These are phyloP conservation scores for Pecten maximus DNA, from an alignment of 2,888 invertebrate genomes.

Conservation along the genomic window DNA sequence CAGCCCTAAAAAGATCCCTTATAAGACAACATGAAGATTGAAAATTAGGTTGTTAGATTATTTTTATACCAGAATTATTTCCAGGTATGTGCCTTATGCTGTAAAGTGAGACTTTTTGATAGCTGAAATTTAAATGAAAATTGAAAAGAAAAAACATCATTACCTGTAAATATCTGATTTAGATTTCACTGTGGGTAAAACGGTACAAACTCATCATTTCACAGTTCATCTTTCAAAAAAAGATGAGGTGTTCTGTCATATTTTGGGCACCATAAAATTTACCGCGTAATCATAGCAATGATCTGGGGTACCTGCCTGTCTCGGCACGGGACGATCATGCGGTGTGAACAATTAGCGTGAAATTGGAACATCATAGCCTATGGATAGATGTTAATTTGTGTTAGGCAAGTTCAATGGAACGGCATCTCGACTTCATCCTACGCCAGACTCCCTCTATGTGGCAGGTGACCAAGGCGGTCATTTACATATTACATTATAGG, in stretches of 20 bases:
- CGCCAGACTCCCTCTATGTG: neutral
- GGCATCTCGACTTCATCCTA: neutral
- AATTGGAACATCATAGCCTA: slow-evolving; percentile 14
- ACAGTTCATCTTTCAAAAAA: neutral
- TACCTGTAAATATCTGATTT: neutral
- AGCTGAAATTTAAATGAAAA: too few relatives aligned
- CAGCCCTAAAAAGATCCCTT: too few relatives aligned
- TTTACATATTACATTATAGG: neutral
- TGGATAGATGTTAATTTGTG: neutral
- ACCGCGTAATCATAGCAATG: neutral
- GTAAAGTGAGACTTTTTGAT: too few relatives aligned
- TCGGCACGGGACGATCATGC: neutral
- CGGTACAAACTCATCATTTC: neutral
- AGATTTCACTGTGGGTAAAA: neutral
- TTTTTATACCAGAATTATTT: too few relatives aligned
- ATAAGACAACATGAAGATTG: too few relatives aligned
- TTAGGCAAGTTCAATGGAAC: neutral
- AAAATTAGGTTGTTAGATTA: too few relatives aligned
- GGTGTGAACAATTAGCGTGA: slow-evolving; percentile 19
- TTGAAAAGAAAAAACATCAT: neutral
- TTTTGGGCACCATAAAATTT: neutral
- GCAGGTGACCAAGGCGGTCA: neutral
- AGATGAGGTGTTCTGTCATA: neutral
- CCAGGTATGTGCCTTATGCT: too few relatives aligned
- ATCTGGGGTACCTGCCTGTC: neutral